Percentiles rank a stretch among this genome's conserved stretches.
phyloP scores from a whole-genome alignment of 2,888 invertebrate species.

The Scrobipalpa atriplicella region DNA sequence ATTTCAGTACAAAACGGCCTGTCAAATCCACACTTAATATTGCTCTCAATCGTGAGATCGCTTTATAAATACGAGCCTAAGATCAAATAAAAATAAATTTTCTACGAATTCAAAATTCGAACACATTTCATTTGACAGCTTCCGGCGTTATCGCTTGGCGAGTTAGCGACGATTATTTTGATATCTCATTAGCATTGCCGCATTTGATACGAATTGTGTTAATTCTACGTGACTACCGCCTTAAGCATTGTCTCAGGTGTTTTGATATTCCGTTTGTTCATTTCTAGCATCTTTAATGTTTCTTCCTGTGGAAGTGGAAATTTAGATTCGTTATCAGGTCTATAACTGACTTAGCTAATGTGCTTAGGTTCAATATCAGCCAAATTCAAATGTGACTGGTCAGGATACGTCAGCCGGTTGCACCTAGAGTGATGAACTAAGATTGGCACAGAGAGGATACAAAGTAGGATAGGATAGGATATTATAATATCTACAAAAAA shows the following conservation, averaged over 20 bases:
- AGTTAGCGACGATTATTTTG: constrained; percentile 43
- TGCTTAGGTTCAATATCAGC: too few species aligned
- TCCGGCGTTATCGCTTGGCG: constrained; percentile 48
- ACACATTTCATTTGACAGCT: constrained; percentile 32
- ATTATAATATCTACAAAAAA: too few species aligned
- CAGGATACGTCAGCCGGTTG: too few species aligned
- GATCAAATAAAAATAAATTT: neutral
- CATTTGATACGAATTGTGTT: constrained; percentile 29
- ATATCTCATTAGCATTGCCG: constrained; percentile 44
- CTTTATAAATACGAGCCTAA: too few species aligned
- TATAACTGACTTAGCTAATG: neutral
- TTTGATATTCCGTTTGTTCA: neutral
- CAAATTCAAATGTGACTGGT: too few species aligned
- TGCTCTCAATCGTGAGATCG: too few species aligned
- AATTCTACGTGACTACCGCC: constrained; percentile 23
- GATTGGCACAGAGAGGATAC: too few species aligned
- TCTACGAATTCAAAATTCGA: neutral
- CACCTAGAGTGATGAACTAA: too few species aligned
- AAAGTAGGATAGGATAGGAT: too few species aligned
- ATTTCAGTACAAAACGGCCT: too few species aligned
- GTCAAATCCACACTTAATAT: too few species aligned
- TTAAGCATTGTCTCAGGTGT: neutral
- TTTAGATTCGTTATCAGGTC: neutral
- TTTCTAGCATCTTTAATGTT: neutral
- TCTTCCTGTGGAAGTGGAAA: neutral